These are phyloP conservation scores for Anolis carolinensis DNA, from an alignment of 2,113 vertebrate genomes.

Conservation along the genomic window DNA sequence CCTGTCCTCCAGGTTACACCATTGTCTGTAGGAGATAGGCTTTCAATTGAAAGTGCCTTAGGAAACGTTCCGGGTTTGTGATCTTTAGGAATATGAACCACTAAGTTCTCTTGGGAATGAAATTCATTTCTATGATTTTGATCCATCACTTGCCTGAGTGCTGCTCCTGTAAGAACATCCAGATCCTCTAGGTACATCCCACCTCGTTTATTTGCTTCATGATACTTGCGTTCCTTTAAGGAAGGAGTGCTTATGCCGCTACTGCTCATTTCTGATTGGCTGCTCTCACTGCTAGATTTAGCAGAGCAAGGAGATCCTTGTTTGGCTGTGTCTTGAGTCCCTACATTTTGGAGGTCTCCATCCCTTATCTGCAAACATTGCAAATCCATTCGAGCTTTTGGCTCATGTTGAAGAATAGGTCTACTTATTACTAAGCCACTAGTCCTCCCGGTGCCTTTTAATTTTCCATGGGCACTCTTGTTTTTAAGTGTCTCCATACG, in stretches of 20 bases:
- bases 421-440: conserved; percentile 84
- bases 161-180: conserved; percentile 79
- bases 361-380: conserved; percentile 83
- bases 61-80: conserved; percentile 98
- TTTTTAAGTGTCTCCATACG: conserved; percentile 90
- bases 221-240: conserved; percentile 83
- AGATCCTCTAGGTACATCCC: conserved; percentile 93
- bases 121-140: conserved; percentile 86
- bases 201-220: conserved; percentile 86
- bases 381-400: conserved; percentile 82
- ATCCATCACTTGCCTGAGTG: conserved; percentile 74
- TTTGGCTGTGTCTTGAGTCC: conserved; percentile 48
- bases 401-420: conserved; percentile 87
- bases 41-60: conserved; percentile 96
- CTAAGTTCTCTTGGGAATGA: conserved; percentile 90
- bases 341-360: conserved; percentile 70
- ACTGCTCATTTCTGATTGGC: conserved; percentile 80
- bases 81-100: conserved; percentile 94
- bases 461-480: conserved; percentile 81
- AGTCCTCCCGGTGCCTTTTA: conserved; percentile 74
- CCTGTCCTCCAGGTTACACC: conserved; percentile 84
- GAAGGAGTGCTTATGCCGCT: conserved; percentile 82
- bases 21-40: conserved; percentile 81
- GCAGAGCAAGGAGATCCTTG: conserved; percentile 61
- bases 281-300: conserved; percentile 83